Evolutionary conservation across 1,140 invertebrate species (phyloP).

Genomic region (Contarinia nasturtii): DNA sequence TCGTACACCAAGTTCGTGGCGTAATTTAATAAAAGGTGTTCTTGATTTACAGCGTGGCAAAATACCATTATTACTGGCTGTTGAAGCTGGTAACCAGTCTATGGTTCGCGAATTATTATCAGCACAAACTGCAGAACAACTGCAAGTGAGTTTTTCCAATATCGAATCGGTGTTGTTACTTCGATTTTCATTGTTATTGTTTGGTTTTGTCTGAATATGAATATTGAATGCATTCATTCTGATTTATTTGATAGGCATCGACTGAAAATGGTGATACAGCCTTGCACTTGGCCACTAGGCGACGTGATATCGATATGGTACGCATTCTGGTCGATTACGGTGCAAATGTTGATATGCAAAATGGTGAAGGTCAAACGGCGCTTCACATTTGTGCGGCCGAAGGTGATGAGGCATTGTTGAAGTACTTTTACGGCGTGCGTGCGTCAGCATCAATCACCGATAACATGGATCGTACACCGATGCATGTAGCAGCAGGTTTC

Average conservation of each 20-base stretch:
- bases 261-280: conserved; percentile 69
- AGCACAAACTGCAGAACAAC: conserved; percentile 60
- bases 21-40: conserved; percentile 30
- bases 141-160: conserved; percentile 31
- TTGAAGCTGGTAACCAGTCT: conserved; percentile 81
- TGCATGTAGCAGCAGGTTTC: conserved; percentile 73
- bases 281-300: conserved; percentile 73
- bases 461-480: conserved; percentile 85
- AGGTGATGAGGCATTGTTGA: conserved; percentile 83
- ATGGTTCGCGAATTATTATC: conserved; percentile 79
- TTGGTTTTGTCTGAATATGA: neutral
- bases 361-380: conserved; percentile 80
- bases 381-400: conserved; percentile 89
- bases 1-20: conserved; percentile 13
- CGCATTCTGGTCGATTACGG: conserved; percentile 81
- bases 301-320: conserved; percentile 80
- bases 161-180: neutral
- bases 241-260: conserved; percentile 30
- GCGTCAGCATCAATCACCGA: conserved; percentile 87
- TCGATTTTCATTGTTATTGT: conserved; percentile 1
- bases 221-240: no score
- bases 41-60: conserved; percentile 60
- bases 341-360: conserved; percentile 75
- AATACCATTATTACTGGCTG: conserved; percentile 78
- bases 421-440: conserved; percentile 85